Percentiles rank a stretch among this genome's conserved stretches.
phyloP scores from a whole-genome alignment of 2,888 invertebrate genomes.

The Invenusta paracnida region DNA sequence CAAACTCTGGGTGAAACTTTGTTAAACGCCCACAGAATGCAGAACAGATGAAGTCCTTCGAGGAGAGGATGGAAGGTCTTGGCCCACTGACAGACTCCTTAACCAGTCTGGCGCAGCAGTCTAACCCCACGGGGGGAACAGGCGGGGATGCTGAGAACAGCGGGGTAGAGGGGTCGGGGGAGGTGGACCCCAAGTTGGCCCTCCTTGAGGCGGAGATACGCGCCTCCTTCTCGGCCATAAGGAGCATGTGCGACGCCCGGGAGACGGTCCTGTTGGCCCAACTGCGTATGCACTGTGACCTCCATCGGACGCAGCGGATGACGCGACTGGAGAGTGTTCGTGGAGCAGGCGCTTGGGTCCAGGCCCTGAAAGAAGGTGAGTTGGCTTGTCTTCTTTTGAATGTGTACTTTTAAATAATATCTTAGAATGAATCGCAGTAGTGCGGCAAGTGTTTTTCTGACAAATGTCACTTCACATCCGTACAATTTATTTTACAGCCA shows the following conservation, averaged over 20 bases:
- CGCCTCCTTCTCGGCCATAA: background rate
- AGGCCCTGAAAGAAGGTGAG: background rate
- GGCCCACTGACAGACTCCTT: background rate
- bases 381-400: too few species aligned
- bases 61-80: background rate
- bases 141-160: too few species aligned
- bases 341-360: background rate
- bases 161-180: background rate
- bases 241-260: background rate
- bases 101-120: background rate
- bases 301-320: background rate
- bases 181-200: background rate
- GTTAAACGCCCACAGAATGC: background rate
- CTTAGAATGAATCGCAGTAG: too few species aligned
- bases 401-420: too few species aligned
- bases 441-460: too few species aligned
- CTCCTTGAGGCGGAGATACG: background rate
- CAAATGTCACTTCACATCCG: too few species aligned
- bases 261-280: slow-evolving; percentile 12
- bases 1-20: background rate
- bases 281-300: background rate
- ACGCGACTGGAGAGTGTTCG: background rate
- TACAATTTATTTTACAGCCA: too few species aligned
- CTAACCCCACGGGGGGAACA: background rate
- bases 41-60: background rate